These are phyloP conservation scores for Dendrolimus pini DNA, from an alignment of 2,888 invertebrate species.

Conservation along the genomic window DNA sequence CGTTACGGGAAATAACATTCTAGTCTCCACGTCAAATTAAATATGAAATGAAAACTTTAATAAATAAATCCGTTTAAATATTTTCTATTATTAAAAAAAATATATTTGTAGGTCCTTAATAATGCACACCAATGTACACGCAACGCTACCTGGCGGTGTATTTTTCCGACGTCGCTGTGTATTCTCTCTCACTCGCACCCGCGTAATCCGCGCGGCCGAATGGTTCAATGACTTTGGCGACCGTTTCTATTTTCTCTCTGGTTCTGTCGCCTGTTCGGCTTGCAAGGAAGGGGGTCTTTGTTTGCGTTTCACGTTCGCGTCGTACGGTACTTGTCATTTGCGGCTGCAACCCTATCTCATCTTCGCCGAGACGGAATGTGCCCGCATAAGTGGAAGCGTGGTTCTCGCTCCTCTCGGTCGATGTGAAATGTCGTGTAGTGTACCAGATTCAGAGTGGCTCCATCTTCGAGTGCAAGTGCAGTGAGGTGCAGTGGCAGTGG, in stretches of 20 bases:
- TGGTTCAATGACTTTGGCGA: constrained; percentile 75
- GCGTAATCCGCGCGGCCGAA: constrained; percentile 47
- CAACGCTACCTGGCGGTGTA: neutral
- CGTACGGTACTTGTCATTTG: constrained; percentile 55
- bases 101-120: constrained; percentile 31
- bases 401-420: constrained; percentile 68
- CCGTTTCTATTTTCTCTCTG: constrained; percentile 77
- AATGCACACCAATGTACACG: constrained; percentile 29
- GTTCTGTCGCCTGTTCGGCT: constrained; percentile 67
- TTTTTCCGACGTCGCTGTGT: constrained; percentile 1
- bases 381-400: constrained; percentile 71
- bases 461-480: constrained; percentile 70
- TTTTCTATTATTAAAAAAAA: too few relatives aligned
- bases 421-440: constrained; percentile 67
- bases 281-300: constrained; percentile 69
- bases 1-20: too few relatives aligned
- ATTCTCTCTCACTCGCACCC: constrained; percentile 61
- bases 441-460: constrained; percentile 60
- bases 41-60: too few relatives aligned
- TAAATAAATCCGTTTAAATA: too few relatives aligned
- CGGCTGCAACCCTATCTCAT: constrained; percentile 55
- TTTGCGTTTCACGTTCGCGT: constrained; percentile 75
- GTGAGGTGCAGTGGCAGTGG: constrained; percentile 73
- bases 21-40: too few relatives aligned
- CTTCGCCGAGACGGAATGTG: constrained; percentile 71